Evolutionary conservation across 2,888 invertebrate species (phyloP).

Genomic region (Endomychus coccineus): DNA sequence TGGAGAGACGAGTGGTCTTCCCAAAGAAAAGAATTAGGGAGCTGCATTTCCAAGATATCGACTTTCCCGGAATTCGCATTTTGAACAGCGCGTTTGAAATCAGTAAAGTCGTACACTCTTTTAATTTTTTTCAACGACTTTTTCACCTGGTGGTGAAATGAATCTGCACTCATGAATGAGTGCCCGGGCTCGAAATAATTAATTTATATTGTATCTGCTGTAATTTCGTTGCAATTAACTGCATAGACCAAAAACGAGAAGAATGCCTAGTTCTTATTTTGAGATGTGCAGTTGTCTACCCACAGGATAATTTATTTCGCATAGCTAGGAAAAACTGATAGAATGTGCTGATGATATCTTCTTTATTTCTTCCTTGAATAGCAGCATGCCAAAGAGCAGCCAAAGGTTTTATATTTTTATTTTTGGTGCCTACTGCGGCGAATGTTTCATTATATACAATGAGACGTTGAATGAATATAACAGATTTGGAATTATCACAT

Average conservation of each 20-base stretch:
- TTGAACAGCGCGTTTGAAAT: slow-evolving; percentile 16
- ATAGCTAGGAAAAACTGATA: slow-evolving; percentile 16
- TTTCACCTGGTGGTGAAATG: slow-evolving; percentile 20
- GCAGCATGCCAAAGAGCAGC: slow-evolving; percentile 30
- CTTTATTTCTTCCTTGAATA: slow-evolving; percentile 29
- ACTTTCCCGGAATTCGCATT: slow-evolving; percentile 16
- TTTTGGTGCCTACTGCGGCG: slow-evolving; percentile 23
- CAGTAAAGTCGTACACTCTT: slow-evolving; percentile 17
- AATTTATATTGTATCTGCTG: slow-evolving; percentile 13
- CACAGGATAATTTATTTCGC: slow-evolving; percentile 15
- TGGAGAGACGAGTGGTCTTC: slow-evolving; percentile 14
- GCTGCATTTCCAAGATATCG: slow-evolving; percentile 15
- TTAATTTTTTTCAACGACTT: slow-evolving; percentile 14
- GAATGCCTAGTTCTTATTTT: slow-evolving; percentile 22
- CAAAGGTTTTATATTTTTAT: slow-evolving; percentile 10
- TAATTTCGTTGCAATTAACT: slow-evolving; percentile 17
- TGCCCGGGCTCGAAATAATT: slow-evolving; percentile 23
- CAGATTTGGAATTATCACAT: slow-evolving; percentile 20
- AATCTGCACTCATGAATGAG: slow-evolving; percentile 21
- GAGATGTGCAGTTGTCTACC: slow-evolving; percentile 20
- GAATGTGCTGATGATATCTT: slow-evolving; percentile 23
- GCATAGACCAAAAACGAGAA: slow-evolving; percentile 19
- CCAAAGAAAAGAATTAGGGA: slow-evolving; percentile 16
- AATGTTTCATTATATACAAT: slow-evolving; percentile 24
- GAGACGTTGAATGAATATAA: slow-evolving; percentile 21